These are phyloP conservation scores for Temnothorax rugatulus DNA, from an alignment of 2,888 invertebrate genomes.

Conservation along the genomic window DNA sequence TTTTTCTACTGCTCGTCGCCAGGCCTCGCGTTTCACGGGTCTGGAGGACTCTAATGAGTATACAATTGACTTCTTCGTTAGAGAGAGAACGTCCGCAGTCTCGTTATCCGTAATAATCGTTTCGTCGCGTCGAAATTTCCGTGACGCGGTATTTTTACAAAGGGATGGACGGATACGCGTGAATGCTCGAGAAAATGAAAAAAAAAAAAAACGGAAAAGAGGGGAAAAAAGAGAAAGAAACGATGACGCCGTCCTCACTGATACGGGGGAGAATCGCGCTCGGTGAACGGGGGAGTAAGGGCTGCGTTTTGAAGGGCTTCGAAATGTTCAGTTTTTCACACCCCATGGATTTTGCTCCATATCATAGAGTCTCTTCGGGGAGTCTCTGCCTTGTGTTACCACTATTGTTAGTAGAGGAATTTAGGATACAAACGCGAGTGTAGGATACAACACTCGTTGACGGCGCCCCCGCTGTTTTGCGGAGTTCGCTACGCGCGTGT, in stretches of 20 bases:
- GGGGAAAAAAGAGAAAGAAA: conserved; percentile 1
- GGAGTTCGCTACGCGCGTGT: background rate
- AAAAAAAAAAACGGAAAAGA: background rate
- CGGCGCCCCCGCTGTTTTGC: background rate
- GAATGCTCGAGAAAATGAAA: conserved; percentile 32
- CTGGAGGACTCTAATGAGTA: conserved; percentile 39
- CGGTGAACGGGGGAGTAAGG: conserved; percentile 26
- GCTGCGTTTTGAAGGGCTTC: conserved; percentile 62
- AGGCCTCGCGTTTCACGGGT: conserved; percentile 13
- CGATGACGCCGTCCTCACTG: conserved; percentile 69
- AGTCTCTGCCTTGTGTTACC: conserved; percentile 75
- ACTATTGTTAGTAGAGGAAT: conserved; percentile 72
- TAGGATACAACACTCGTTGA: conserved; percentile 47
- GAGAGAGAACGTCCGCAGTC: conserved; percentile 17
- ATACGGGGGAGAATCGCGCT: conserved; percentile 57
- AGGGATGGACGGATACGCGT: conserved; percentile 54
- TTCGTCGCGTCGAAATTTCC: conserved; percentile 30
- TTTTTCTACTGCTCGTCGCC: conserved; percentile 66
- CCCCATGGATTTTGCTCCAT: conserved; percentile 75
- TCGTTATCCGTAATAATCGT: conserved; percentile 12
- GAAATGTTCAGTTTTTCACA: conserved; percentile 73
- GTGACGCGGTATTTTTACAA: conserved; percentile 62
- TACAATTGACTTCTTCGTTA: conserved; percentile 47
- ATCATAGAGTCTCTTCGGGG: conserved; percentile 69
- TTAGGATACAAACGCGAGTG: conserved; percentile 44